Evolutionary conservation across 2,888 invertebrate species (phyloP).

Genomic region (Spisula subtruncata): DNA sequence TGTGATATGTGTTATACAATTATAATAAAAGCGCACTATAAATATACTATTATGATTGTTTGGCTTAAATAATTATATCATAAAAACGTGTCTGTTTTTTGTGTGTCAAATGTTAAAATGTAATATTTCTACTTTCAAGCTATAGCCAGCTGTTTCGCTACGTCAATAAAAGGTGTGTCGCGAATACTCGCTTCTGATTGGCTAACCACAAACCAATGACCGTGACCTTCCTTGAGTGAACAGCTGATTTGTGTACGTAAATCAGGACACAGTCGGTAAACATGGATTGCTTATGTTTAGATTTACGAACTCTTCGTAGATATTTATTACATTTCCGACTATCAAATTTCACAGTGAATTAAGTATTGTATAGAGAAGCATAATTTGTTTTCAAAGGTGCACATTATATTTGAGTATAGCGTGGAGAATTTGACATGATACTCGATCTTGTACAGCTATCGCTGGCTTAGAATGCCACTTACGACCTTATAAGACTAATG

Average conservation of each 20-base stretch:
- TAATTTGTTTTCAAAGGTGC: too few relatives aligned
- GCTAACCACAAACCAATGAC: constrained; percentile 20
- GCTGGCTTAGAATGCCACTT: too few relatives aligned
- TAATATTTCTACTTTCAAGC: neutral
- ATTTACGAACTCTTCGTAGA: too few relatives aligned
- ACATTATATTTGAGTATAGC: too few relatives aligned
- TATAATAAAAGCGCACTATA: neutral
- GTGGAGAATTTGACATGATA: too few relatives aligned
- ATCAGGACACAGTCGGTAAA: neutral
- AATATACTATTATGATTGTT: neutral
- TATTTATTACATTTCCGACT: too few relatives aligned
- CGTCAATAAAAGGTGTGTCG: constrained; percentile 1
- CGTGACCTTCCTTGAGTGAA: neutral
- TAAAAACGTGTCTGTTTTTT: neutral
- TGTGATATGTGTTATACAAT: neutral
- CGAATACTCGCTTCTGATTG: constrained; percentile 25
- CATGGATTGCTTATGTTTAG: neutral
- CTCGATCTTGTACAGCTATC: too few relatives aligned
- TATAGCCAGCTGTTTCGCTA: neutral
- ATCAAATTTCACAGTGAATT: too few relatives aligned
- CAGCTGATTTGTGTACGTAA: constrained; percentile 33
- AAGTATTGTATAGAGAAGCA: too few relatives aligned
- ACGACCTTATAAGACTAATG: too few relatives aligned
- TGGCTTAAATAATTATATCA: neutral
- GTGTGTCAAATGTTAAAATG: neutral